Evolutionary conservation across 2,888 invertebrate species (phyloP).

Genomic region (Zygogramma bicolorata): DNA sequence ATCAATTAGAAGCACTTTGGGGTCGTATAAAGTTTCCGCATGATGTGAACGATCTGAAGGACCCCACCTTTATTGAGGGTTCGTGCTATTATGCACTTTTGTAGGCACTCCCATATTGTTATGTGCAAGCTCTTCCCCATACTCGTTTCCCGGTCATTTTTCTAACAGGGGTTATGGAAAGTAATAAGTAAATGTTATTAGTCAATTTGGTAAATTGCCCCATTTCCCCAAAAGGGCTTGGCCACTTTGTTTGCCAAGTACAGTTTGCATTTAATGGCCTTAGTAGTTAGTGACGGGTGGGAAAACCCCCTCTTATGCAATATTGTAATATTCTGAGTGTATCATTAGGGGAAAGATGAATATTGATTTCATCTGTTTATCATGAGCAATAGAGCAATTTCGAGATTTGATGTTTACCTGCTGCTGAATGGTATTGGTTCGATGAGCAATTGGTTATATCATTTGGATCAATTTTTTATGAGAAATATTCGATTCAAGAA

Average conservation of each 20-base stretch:
- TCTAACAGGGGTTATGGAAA: conserved; percentile 6
- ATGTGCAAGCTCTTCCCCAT: neutral
- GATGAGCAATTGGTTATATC: no score
- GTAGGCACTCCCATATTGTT: conserved; percentile 7
- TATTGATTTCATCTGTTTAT: no score
- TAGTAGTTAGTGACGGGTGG: no score
- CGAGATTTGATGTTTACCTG: no score
- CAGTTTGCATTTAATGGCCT: conserved; percentile 1
- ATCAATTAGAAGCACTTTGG: neutral
- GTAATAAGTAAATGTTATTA: conserved; percentile 10
- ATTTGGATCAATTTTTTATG: no score
- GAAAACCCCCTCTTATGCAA: neutral
- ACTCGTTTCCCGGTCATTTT: neutral
- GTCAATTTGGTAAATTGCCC: conserved; percentile 6
- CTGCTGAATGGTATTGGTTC: no score
- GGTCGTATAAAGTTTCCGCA: neutral
- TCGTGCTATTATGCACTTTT: conserved; percentile 5
- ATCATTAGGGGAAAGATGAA: no score
- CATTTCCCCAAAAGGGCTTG: neutral
- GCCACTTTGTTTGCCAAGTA: conserved; percentile 7
- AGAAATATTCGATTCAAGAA: no score
- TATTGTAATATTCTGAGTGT: no score
- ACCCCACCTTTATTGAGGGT: neutral
- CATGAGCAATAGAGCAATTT: no score
- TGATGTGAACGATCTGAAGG: neutral